A percentile compares a stretch with the other conserved stretches of the same genome.
Evolutionary conservation across 2,888 invertebrate species (phyloP).

Genomic region (Drosophila mulleri): DNA sequence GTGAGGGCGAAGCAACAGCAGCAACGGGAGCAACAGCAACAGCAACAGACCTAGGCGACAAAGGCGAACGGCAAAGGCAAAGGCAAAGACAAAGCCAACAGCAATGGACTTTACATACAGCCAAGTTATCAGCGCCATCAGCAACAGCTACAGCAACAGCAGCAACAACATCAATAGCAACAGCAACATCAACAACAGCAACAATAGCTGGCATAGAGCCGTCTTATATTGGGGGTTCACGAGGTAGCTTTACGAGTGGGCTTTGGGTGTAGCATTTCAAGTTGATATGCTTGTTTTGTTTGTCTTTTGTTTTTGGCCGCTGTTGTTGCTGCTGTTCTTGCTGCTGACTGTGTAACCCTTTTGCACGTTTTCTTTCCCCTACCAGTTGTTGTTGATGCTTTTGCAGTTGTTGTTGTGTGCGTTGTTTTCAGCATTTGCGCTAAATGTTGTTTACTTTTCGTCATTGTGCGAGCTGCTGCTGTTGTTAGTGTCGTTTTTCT

Average conservation of each 20-base stretch:
- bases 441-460: slow-evolving; percentile 79
- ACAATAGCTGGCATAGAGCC: not conserved
- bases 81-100: slow-evolving; percentile 13
- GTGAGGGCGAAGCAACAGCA: slow-evolving; percentile 37
- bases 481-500: slow-evolving; percentile 59
- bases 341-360: slow-evolving; percentile 60
- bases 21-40: not conserved
- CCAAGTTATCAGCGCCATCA: slow-evolving; percentile 64
- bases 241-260: slow-evolving; percentile 6
- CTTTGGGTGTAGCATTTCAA: slow-evolving; percentile 51
- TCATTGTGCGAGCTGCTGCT: slow-evolving; percentile 45
- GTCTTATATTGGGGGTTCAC: not conserved
- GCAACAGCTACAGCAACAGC: slow-evolving; percentile 22
- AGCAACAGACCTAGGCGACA: slow-evolving; percentile 14
- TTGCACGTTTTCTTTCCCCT: slow-evolving; percentile 52
- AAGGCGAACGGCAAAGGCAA: slow-evolving; percentile 19
- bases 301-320: slow-evolving; percentile 64
- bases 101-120: slow-evolving; percentile 33
- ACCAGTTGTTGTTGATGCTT: slow-evolving; percentile 8
- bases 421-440: slow-evolving; percentile 54
- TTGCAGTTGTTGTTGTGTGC: slow-evolving; percentile 13
- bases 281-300: slow-evolving; percentile 75
- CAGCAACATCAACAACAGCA: slow-evolving; percentile 17
- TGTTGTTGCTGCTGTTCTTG: slow-evolving; percentile 26
- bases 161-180: slow-evolving; percentile 24